phyloP scores from a whole-genome alignment of 2,113 vertebrate genomes.

The Cephalopholis sonnerati region DNA sequence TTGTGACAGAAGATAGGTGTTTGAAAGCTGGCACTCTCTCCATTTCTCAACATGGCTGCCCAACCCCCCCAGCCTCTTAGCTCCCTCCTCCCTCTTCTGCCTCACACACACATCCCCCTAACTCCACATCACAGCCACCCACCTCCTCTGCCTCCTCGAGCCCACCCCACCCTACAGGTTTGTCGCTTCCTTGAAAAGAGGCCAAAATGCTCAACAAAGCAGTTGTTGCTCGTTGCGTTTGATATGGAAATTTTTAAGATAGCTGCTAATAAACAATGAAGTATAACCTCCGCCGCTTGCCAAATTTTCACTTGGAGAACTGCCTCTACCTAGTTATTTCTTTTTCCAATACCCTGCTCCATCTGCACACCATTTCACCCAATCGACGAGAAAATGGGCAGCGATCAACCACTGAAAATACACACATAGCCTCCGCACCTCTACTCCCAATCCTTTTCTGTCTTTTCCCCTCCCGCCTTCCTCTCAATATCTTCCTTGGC shows the following conservation, averaged over 20 bases:
- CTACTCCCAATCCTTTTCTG: constrained; percentile 2
- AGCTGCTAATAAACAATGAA: constrained; percentile 64
- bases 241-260: constrained; percentile 57
- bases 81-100: too few species aligned
- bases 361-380: constrained; percentile 44
- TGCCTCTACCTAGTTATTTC: constrained; percentile 1
- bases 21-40: constrained; percentile 47
- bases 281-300: constrained; percentile 24
- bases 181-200: constrained; percentile 19
- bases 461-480: constrained; percentile 23
- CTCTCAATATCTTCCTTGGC: constrained; percentile 52
- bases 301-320: constrained; percentile 46
- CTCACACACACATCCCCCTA: not conserved
- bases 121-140: not conserved
- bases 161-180: not conserved
- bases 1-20: constrained; percentile 35
- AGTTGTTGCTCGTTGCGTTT: constrained; percentile 40
- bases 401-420: constrained; percentile 33
- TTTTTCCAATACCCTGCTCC: constrained; percentile 22
- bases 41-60: constrained; percentile 11
- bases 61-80: not conserved
- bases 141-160: not conserved
- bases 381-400: constrained; percentile 44
- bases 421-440: constrained; percentile 3
- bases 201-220: constrained; percentile 53